These are phyloP conservation scores for Tiliacea aurago DNA, from an alignment of 2,888 invertebrate species.

Conservation along the genomic window DNA sequence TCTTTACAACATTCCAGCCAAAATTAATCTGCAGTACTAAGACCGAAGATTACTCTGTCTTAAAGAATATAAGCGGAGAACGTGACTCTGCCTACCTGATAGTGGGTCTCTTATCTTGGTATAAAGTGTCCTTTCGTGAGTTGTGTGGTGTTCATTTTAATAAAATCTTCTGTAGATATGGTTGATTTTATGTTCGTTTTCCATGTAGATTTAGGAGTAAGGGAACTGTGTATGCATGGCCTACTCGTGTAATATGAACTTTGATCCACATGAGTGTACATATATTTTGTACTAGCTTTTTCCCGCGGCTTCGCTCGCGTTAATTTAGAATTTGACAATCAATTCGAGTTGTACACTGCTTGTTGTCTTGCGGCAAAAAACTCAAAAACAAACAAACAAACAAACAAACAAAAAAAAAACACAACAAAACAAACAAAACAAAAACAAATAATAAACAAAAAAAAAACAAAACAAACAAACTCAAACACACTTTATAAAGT, in stretches of 20 bases:
- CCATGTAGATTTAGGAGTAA: background rate
- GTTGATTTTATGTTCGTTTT: background rate
- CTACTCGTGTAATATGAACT: background rate
- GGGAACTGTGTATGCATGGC: background rate
- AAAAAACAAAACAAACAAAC: no score
- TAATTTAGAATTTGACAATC: no score
- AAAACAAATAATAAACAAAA: no score
- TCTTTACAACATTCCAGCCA: slow-evolving; percentile 70
- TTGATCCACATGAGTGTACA: background rate
- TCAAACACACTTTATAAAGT: no score
- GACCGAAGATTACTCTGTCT: slow-evolving; percentile 54
- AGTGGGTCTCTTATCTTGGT: slow-evolving; percentile 23
- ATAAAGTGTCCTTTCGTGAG: slow-evolving; percentile 20
- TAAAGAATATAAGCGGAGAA: slow-evolving; percentile 50
- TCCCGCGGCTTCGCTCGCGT: no score
- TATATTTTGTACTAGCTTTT: background rate
- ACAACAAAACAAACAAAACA: no score
- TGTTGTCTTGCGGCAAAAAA: no score
- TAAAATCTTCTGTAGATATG: background rate
- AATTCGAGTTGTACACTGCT: no score
- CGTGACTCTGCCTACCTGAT: slow-evolving; percentile 40
- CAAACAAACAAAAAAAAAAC: no score
- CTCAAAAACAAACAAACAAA: no score
- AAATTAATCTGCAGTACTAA: slow-evolving; percentile 73
- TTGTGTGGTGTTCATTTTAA: slow-evolving; percentile 12